Base-by-base conservation (phyloP, 2,888 invertebrate species). In the Xanthia togata region DNA sequence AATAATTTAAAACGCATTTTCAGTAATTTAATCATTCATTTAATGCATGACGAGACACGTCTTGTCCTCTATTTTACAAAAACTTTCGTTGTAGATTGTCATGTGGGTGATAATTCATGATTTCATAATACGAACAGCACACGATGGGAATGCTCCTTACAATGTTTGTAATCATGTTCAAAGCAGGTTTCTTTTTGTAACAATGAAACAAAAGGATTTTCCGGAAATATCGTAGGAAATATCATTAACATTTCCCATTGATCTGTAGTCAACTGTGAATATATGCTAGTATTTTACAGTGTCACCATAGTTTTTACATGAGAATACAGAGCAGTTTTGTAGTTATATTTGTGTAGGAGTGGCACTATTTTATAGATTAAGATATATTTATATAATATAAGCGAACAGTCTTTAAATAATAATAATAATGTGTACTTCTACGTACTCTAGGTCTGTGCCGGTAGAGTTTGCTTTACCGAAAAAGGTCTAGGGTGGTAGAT, bases 81-180 rank as follows among this genome's bases (percentile, higher is more conserved):
- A 55, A 73, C 53, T 70, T 73, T 73, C 53, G 3, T 44, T 41
- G 31, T 35, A 70, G 12, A 55, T 69, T 70, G 41, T 55, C 55
- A 44, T 17, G 41, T 44, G 12, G 23, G 55, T 55, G 70, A 69
- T 57, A 70, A 70, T 73, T 70, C 44, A 23, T 12, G n/a, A 70
- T 70, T 70, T 70, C 55, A n/a, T 31, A 44, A 17, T 53, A 53
- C 35, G 62, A 47, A 12, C 55, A 69, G 20, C 12, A 31, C 26
- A 65, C 12, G 20, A 31, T 23, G 31, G 47, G 31, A 50, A 31
- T 47, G 31, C 4, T 65, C 26, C 47, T 65, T 65, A 23, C 31
- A 47, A 65, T 31, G 44, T 44, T 12, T 65, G 31, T 67, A 31
- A 60, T 60, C 23, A 31, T 23, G 8, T 20, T 65, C 3, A 3